Conservation (phyloP, 2,888 invertebrate species). For the Bimastos eiseni region DNA sequence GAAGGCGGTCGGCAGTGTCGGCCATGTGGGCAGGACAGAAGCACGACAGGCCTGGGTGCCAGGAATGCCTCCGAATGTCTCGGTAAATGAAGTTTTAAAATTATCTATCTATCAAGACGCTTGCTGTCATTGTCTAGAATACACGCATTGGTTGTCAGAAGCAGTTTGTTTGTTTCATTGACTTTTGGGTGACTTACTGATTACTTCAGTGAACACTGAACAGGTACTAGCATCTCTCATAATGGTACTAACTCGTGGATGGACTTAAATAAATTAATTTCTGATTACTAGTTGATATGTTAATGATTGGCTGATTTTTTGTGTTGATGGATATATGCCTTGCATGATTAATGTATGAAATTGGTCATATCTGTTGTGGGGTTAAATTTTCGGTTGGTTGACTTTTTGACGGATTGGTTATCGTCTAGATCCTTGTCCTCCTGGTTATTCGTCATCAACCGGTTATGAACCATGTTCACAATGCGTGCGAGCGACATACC, state of each 20-base stretch:
- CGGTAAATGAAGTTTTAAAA: neutral
- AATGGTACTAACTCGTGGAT: too few species aligned
- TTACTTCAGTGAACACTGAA: too few species aligned
- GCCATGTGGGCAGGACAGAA: neutral
- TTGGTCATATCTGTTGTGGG: neutral
- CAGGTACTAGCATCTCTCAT: too few species aligned
- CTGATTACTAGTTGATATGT: neutral
- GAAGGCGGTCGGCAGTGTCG: neutral
- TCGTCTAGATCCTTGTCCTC: neutral
- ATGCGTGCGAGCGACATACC: neutral
- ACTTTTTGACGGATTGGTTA: neutral
- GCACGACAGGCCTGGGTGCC: neutral
- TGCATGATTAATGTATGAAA: neutral
- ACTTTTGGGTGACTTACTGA: neutral
- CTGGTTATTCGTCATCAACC: conserved; percentile 4
- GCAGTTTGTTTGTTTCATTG: neutral
- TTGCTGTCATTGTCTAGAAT: too few species aligned
- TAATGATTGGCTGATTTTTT: neutral
- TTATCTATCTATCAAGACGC: neutral
- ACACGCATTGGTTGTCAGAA: neutral
- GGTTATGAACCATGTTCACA: neutral
- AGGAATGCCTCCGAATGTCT: conserved; percentile 15
- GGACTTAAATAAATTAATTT: too few species aligned
- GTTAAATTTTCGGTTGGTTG: neutral
- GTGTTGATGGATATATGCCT: neutral